These are phyloP conservation scores for Casuarius casuarius DNA, from an alignment of 2,113 vertebrate species.

Conservation along the genomic window DNA sequence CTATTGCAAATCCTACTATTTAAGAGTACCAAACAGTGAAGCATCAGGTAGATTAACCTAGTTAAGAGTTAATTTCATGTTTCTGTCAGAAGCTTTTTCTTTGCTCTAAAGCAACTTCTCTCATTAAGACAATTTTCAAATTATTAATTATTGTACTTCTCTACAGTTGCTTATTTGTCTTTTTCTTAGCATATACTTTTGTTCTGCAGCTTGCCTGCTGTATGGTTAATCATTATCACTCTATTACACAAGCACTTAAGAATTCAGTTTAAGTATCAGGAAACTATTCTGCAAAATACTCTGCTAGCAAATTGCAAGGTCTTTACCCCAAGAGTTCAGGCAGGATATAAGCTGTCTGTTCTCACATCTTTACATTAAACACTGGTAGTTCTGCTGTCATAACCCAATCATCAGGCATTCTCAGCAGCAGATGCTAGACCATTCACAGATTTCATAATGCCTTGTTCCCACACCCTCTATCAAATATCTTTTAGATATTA, in stretches of 20 bases:
- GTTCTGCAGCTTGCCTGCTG: neutral
- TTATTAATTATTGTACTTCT: neutral
- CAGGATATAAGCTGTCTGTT: neutral
- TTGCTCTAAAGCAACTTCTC: slow-evolving; percentile 28
- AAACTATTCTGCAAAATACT: neutral
- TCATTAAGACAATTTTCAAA: neutral
- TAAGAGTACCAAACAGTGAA: slow-evolving; percentile 42
- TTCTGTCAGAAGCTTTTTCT: neutral
- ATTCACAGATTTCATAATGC: neutral
- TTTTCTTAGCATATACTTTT: neutral
- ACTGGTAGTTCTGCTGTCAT: neutral
- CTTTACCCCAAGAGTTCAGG: neutral
- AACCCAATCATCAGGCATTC: neutral
- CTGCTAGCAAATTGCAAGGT: neutral
- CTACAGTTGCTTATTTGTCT: neutral
- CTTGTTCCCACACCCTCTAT: neutral
- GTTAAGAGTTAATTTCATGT: neutral
- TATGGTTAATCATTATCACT: neutral
- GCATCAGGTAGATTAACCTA: neutral
- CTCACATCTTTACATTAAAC: slow-evolving; percentile 1
- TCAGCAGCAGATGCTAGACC: neutral
- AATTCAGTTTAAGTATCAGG: neutral
- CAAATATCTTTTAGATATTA: neutral
- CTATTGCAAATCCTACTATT: slow-evolving; percentile 41
- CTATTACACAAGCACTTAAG: neutral